Evolutionary conservation across 2,888 invertebrate genomes (phyloP).

Genomic region (Pristionchus japonicus): DNA sequence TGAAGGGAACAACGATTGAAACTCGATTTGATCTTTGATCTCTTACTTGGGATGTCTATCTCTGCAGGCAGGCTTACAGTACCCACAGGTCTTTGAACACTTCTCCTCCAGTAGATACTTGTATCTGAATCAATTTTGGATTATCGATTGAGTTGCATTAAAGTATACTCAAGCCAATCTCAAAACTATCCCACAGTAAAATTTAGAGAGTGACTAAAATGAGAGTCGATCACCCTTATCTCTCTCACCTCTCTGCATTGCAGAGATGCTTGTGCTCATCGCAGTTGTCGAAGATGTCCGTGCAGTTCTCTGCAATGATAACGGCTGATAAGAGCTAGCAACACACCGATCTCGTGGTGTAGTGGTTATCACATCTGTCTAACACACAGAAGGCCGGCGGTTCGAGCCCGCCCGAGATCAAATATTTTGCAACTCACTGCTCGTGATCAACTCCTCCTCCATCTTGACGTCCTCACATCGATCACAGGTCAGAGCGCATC

Average conservation of each 20-base stretch:
- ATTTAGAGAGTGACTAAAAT: background rate
- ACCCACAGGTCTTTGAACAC: constrained; percentile 59
- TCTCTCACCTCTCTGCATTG: constrained; percentile 34
- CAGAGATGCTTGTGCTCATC: constrained; percentile 58
- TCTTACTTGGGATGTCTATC: constrained; percentile 63
- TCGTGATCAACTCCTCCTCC: constrained; percentile 49
- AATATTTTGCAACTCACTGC: constrained; percentile 45
- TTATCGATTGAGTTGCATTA: no score
- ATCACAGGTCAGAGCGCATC: constrained; percentile 61
- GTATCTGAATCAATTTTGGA: constrained; percentile 46
- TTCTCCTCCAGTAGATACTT: constrained; percentile 53
- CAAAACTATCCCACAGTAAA: background rate
- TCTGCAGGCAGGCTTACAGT: constrained; percentile 58
- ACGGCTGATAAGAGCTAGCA: background rate
- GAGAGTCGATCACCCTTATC: no score
- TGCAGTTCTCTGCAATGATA: constrained; percentile 54
- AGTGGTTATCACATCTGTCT: constrained; percentile 67
- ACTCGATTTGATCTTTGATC: constrained; percentile 16
- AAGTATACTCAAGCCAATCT: background rate
- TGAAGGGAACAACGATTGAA: constrained; percentile 19
- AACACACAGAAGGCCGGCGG: constrained; percentile 67
- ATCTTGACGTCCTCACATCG: constrained; percentile 60
- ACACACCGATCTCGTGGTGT: constrained; percentile 52
- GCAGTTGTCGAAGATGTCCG: constrained; percentile 56
- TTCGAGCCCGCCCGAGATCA: constrained; percentile 65